Conservation (phyloP, 1,140 invertebrate species). For the Micrasema longulum region DNA sequence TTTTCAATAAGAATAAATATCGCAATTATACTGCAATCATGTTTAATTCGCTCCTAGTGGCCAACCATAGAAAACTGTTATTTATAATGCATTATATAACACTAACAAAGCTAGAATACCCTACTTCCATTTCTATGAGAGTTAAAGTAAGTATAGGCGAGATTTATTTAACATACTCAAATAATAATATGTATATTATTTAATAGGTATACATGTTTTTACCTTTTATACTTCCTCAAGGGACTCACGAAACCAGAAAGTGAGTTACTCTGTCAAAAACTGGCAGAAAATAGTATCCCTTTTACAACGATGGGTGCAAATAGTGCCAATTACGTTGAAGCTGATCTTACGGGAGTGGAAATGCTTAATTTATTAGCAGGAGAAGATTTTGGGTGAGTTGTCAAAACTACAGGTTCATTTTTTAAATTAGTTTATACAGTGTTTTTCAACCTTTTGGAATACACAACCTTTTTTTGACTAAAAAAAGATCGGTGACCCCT, state of each 20-base stretch:
- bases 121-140: slow-evolving; percentile 46
- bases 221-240: slow-evolving; percentile 18
- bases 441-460: too few relatives aligned
- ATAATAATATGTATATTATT: too few relatives aligned
- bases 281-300: slow-evolving; percentile 40
- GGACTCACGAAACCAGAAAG: slow-evolving; percentile 46
- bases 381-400: slow-evolving; percentile 48
- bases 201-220: neutral
- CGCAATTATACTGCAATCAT: too few relatives aligned
- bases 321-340: slow-evolving; percentile 39
- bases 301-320: slow-evolving; percentile 22
- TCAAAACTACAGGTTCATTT: too few relatives aligned
- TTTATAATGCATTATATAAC: slow-evolving; percentile 51
- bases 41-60: too few relatives aligned
- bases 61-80: neutral
- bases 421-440: too few relatives aligned
- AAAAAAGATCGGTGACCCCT: too few relatives aligned
- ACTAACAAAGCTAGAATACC: slow-evolving; percentile 51
- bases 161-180: too few relatives aligned
- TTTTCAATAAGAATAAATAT: too few relatives aligned
- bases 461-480: too few relatives aligned
- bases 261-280: slow-evolving; percentile 41
- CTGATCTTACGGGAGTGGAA: slow-evolving; percentile 45
- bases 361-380: slow-evolving; percentile 52
- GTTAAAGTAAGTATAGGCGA: slow-evolving; percentile 43